These are phyloP conservation scores for Crenuchus spilurus DNA, from an alignment of 2,797 vertebrate genomes.

Conservation along the genomic window DNA sequence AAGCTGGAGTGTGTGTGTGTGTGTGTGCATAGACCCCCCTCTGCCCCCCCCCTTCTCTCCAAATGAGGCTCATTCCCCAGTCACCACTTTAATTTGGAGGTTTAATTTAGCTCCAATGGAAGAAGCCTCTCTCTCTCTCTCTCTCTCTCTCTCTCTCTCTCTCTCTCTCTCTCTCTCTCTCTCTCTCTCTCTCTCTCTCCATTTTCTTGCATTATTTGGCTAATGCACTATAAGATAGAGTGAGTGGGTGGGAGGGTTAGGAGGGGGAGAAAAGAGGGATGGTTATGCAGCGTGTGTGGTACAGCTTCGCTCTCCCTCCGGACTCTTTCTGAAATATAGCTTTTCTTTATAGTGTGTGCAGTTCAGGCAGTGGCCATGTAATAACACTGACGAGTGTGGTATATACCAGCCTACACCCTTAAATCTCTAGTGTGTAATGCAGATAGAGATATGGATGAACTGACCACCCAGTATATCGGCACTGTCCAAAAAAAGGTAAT, in stretches of 20 bases:
- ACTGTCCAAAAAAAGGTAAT: too few relatives aligned
- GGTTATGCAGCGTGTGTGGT: constrained; percentile 38
- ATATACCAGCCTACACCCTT: neutral
- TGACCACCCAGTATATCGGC: neutral
- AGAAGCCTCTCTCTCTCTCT: constrained; percentile 28
- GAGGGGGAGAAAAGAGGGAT: constrained; percentile 24
- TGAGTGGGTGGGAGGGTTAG: constrained; percentile 9
- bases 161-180: constrained; percentile 9
- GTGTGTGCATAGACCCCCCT: neutral
- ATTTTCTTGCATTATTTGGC: constrained; percentile 12
- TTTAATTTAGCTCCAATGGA: constrained; percentile 61
- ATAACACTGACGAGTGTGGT: constrained; percentile 32
- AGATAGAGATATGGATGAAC: neutral
- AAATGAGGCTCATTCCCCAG: constrained; percentile 52
- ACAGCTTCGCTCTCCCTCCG: constrained; percentile 21
- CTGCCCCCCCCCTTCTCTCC: constrained; percentile 20
- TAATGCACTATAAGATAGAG: constrained; percentile 24
- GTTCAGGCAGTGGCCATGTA: constrained; percentile 42
- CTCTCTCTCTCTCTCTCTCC: constrained; percentile 22
- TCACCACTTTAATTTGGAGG: constrained; percentile 52
- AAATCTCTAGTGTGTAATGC: constrained; percentile 14
- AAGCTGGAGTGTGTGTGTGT: neutral
- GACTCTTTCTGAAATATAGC: constrained; percentile 44
- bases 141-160: neutral
- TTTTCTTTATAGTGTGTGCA: constrained; percentile 39